phyloP scores from a whole-genome alignment of 2,113 vertebrate species.

The Ancistrus triradiatus region DNA sequence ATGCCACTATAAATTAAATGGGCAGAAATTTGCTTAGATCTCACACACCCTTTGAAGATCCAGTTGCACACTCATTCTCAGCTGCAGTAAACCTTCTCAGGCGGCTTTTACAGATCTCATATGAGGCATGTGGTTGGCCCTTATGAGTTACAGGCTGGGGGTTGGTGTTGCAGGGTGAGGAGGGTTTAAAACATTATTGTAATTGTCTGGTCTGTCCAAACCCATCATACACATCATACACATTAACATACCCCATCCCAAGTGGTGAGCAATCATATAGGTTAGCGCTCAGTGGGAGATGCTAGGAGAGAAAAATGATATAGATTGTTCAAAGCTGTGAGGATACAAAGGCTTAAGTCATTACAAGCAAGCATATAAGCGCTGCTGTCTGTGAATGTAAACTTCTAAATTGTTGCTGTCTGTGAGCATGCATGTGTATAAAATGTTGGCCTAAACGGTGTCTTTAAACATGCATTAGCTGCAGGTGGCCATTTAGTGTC shows the following conservation, averaged over 20 bases:
- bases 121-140: slow-evolving; percentile 51
- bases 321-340: no score
- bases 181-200: slow-evolving; percentile 57
- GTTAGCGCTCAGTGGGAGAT: slow-evolving; percentile 21
- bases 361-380: not conserved
- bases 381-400: not conserved
- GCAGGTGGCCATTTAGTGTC: slow-evolving; percentile 45
- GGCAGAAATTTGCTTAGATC: slow-evolving; percentile 29
- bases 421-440: not conserved
- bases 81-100: slow-evolving; percentile 22
- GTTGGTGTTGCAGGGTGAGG: no score
- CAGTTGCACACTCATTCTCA: slow-evolving; percentile 36
- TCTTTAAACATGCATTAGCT: slow-evolving; percentile 14
- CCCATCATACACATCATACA: slow-evolving; percentile 26
- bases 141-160: slow-evolving; percentile 26
- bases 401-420: not conserved
- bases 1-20: slow-evolving; percentile 58
- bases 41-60: slow-evolving; percentile 47
- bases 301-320: no score
- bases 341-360: no score
- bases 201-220: slow-evolving; percentile 48
- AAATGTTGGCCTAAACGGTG: no score
- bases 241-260: slow-evolving; percentile 8
- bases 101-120: slow-evolving; percentile 21
- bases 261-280: slow-evolving; percentile 8